Percentiles rank a stretch among this genome's conserved stretches.
Conservation (phyloP, 2,888 invertebrate species). For the Gisinianus flammeolus region DNA sequence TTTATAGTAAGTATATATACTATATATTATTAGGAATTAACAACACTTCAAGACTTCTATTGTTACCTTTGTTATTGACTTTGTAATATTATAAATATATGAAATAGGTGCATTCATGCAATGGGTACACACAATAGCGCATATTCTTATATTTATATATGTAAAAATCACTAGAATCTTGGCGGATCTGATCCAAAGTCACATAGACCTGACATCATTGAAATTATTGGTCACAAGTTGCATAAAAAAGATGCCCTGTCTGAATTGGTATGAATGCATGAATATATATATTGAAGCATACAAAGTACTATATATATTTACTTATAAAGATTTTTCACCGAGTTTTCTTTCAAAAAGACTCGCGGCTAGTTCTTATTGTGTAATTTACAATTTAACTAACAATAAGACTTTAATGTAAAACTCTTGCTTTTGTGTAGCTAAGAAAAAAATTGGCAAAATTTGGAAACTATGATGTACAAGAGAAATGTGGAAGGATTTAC, state of each 20-base stretch:
- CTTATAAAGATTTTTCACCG: too few relatives aligned
- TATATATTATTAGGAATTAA: too few relatives aligned
- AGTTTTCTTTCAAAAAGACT: too few relatives aligned
- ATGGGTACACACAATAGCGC: too few relatives aligned
- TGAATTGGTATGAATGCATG: too few relatives aligned
- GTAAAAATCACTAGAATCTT: slow-evolving; percentile 12
- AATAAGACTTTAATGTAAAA: too few relatives aligned
- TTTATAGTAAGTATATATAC: slow-evolving; percentile 67
- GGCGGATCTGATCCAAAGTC: slow-evolving; percentile 27
- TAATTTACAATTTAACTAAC: too few relatives aligned
- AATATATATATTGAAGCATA: too few relatives aligned
- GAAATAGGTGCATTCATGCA: not conserved
- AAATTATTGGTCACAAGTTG: slow-evolving; percentile 20
- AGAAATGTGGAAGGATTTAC: slow-evolving; percentile 13
- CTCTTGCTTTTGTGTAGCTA: slow-evolving; percentile 20
- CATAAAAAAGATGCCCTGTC: not conserved
- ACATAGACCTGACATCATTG: slow-evolving; percentile 28
- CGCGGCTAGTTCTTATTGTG: not conserved
- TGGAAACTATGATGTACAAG: slow-evolving; percentile 32
- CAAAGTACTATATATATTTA: too few relatives aligned
- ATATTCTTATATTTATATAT: too few relatives aligned
- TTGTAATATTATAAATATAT: too few relatives aligned
- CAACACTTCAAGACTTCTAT: too few relatives aligned
- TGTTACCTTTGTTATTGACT: not conserved
- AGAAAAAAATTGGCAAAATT: slow-evolving; percentile 37